Evolutionary conservation across 2,113 vertebrate species (phyloP).

Genomic region (Amazona vittata): DNA sequence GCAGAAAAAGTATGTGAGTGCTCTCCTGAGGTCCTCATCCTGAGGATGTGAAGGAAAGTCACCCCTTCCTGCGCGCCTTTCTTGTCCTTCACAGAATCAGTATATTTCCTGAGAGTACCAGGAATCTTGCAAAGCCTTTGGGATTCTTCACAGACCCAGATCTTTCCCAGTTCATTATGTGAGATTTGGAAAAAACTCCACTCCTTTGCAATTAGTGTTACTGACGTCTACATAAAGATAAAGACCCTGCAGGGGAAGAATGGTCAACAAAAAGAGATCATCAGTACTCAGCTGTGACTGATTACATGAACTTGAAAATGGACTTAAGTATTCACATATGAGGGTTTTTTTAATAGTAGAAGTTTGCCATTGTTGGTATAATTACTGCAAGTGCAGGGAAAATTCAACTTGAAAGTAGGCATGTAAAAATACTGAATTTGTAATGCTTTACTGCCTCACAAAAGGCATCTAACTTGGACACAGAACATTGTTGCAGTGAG

Average conservation of each 20-base stretch:
- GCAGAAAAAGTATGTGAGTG: background rate
- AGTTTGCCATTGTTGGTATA: background rate
- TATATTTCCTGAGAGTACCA: rapidly evolving
- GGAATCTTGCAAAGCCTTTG: background rate
- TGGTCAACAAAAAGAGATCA: background rate
- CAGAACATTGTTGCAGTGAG: background rate
- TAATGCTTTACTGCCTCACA: background rate
- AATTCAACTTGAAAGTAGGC: background rate
- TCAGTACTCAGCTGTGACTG: background rate
- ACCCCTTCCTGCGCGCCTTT: rapidly evolving
- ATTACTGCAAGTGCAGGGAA: background rate
- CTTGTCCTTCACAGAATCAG: background rate
- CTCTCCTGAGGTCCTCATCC: background rate
- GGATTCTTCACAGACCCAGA: background rate
- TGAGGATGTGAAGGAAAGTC: background rate
- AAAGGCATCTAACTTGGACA: background rate
- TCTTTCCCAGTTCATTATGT: rapidly evolving
- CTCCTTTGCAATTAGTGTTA: background rate
- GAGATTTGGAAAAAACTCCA: background rate
- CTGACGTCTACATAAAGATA: background rate
- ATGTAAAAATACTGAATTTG: background rate
- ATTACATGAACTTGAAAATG: background rate
- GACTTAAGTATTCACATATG: background rate
- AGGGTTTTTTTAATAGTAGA: background rate
- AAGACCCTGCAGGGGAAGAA: rapidly evolving